Evolutionary conservation across 2,797 vertebrate genomes (phyloP).

Genomic region (Malacoctenus gilli): DNA sequence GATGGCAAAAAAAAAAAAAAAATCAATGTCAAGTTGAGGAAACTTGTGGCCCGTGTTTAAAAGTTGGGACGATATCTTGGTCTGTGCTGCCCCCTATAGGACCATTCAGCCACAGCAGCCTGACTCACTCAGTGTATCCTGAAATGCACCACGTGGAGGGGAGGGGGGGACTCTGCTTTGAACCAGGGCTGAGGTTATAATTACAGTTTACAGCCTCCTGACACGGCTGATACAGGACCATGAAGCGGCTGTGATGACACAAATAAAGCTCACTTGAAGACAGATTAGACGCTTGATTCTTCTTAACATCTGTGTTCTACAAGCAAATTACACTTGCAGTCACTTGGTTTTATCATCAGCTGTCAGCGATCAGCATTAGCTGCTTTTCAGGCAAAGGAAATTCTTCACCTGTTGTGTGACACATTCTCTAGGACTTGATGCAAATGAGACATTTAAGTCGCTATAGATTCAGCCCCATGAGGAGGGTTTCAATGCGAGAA

Average conservation of each 20-base stretch:
- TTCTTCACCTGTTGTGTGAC: too few relatives aligned
- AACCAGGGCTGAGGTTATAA: background rate
- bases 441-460: too few relatives aligned
- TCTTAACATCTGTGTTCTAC: background rate
- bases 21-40: too few relatives aligned
- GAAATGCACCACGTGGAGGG: background rate
- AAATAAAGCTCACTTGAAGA: background rate
- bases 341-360: background rate
- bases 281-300: background rate
- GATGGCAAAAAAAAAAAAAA: too few relatives aligned
- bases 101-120: background rate
- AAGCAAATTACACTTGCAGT: background rate
- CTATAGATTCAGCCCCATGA: too few relatives aligned
- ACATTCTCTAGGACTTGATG: too few relatives aligned
- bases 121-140: too few relatives aligned
- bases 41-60: too few relatives aligned
- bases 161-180: background rate
- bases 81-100: conserved; percentile 70
- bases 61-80: conserved; percentile 32
- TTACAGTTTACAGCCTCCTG: background rate
- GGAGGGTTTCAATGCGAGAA: too few relatives aligned
- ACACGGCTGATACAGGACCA: background rate
- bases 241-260: background rate
- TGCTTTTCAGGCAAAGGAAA: background rate
- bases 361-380: background rate